Base-by-base conservation (phyloP, 2,888 invertebrate species). In the Sarcophaga carnaria region DNA sequence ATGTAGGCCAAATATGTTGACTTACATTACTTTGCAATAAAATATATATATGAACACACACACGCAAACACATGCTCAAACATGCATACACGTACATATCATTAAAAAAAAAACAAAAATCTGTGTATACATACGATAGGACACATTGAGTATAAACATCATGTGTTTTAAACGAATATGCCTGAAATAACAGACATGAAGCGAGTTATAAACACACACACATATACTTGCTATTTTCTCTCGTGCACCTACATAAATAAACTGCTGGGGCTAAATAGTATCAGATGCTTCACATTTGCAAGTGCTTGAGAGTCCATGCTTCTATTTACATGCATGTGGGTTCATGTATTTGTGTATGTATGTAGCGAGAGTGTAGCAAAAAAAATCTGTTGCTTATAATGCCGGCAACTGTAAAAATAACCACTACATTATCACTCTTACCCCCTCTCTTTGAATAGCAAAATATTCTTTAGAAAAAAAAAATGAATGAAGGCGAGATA, bases 1-100 rank as follows among this genome's bases (percentile, higher is more conserved):
- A 87, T 87, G 87, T 87, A 84, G 87, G 87, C 76, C 87, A 87
- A 87, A 87, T 87, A 78, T 84, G 87, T 87, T 87, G 87, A 87
- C 87, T 84, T 82, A 87, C 87, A 87, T 87, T 87, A 81, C 75
- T 84, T 54, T 66, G 75, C 80, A 76, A 78, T 67, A 87, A 75
- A 83, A 75, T 59, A 79, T 54, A 70, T 54, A 70, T 54, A 59
- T 27, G 49, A 10, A 62, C n/a, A 37, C 11, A 75, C 10, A 22
- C 27, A 64, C 2, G 25, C 37, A 70, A n/a, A 76, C 60, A 67
- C 66, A 79, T 54, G n/a, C 27, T 22, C 22, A 62, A 22, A 25
- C 37, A 54, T 27, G n/a, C 72, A 37, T n/a, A 12, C 66, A 54
- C 54, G 59, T 37, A 14, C 17, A 54, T 17, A 54, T 4, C 12